These are phyloP conservation scores for Deladenus siricidicola DNA, from an alignment of 2,888 invertebrate genomes.

Conservation along the genomic window DNA sequence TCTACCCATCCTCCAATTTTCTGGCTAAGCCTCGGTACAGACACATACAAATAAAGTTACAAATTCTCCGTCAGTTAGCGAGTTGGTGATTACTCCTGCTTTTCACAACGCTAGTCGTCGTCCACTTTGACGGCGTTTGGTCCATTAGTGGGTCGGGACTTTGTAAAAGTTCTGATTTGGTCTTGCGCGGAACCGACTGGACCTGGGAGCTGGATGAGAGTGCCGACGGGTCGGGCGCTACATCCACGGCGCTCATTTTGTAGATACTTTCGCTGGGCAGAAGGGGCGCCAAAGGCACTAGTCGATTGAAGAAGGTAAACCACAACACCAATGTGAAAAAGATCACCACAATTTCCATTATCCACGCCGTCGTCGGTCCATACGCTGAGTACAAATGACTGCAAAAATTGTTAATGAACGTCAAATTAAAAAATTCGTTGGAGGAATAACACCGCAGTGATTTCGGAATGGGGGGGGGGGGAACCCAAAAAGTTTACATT, in stretches of 20 bases:
- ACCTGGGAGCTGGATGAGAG: not conserved
- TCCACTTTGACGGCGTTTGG: too few species aligned
- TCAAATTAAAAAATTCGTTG: not conserved
- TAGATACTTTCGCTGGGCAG: not conserved
- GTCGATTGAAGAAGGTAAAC: slow-evolving; percentile 3
- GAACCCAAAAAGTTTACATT: too few species aligned
- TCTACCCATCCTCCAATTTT: too few species aligned
- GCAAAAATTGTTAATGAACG: not conserved
- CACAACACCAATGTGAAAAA: not conserved
- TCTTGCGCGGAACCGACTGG: not conserved
- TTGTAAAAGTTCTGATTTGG: too few species aligned
- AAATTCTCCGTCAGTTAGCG: too few species aligned
- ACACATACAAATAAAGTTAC: too few species aligned
- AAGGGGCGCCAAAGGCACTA: not conserved
- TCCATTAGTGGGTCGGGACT: too few species aligned
- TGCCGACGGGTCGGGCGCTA: not conserved
- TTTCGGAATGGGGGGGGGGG: too few species aligned
- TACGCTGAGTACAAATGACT: not conserved
- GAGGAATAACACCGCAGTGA: too few species aligned
- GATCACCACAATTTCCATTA: slow-evolving; percentile 7
- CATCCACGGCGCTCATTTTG: not conserved
- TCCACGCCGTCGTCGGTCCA: slow-evolving; percentile 6
- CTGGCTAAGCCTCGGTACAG: too few species aligned
- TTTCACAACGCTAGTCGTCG: too few species aligned
- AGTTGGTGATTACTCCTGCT: too few species aligned